Percentiles rank a stretch among this genome's conserved stretches.
phyloP scores from a whole-genome alignment of 2,113 vertebrate species.

The Clarias batrachus region DNA sequence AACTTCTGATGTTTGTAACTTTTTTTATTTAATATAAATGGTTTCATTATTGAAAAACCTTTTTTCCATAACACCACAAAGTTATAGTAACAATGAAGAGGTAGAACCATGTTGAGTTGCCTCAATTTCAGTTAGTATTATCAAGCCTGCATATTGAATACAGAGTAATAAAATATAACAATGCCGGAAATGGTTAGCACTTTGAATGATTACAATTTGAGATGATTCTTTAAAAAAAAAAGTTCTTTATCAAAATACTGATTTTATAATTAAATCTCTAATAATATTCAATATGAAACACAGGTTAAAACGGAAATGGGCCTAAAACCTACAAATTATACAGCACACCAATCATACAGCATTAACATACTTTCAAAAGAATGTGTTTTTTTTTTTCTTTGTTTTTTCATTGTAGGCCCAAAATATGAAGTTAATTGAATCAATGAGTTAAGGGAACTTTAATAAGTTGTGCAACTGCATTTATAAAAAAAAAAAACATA shows the following conservation, averaged over 20 bases:
- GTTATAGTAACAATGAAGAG: conserved; percentile 26
- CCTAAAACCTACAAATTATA: conserved; percentile 8
- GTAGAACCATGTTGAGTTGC: conserved; percentile 26
- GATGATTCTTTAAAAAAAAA: background rate
- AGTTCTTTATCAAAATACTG: background rate
- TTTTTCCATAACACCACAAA: background rate
- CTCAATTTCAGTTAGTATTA: conserved; percentile 18
- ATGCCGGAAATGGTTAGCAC: too few relatives aligned
- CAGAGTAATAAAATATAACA: background rate
- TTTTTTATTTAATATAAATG: conserved; percentile 31
- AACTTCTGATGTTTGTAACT: conserved; percentile 4
- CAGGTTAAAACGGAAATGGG: background rate
- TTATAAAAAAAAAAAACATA: background rate
- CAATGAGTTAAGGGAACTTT: background rate
- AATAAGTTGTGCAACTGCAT: background rate
- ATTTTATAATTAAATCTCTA: background rate
- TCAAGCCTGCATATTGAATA: background rate
- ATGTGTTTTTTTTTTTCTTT: background rate
- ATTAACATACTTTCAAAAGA: background rate
- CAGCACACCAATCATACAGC: background rate
- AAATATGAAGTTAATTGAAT: background rate
- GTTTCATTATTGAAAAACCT: background rate
- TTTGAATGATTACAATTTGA: background rate
- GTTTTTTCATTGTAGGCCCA: background rate
- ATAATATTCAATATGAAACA: background rate